A percentile compares a stretch with the other conserved stretches of the same genome.
These are phyloP conservation scores for Megalops atlanticus DNA, from an alignment of 2,113 vertebrate genomes.

Conservation along the genomic window DNA sequence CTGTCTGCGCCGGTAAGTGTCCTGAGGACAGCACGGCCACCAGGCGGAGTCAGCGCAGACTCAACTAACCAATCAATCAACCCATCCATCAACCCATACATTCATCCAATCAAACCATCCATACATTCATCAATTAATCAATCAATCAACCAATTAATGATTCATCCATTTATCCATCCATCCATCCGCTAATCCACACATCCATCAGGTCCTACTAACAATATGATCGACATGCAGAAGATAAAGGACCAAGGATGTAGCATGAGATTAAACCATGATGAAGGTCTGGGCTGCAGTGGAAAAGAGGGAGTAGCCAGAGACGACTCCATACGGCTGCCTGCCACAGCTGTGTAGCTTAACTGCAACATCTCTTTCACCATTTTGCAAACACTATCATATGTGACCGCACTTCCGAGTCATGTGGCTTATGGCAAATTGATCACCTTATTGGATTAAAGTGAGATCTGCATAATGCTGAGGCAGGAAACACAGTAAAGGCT, in stretches of 20 bases:
- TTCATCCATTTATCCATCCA: no score
- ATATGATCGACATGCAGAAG: neutral
- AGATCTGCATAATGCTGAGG: neutral
- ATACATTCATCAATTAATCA: no score
- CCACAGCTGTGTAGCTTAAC: no score
- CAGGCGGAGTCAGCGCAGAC: neutral
- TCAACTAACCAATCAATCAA: neutral
- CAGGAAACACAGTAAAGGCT: neutral
- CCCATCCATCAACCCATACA: neutral
- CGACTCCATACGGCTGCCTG: no score
- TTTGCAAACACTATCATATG: neutral
- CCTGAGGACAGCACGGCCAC: slow-evolving; percentile 62
- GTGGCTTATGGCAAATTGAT: neutral
- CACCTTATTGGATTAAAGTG: slow-evolving; percentile 29
- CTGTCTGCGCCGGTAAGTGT: slow-evolving; percentile 90
- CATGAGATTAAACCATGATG: no score
- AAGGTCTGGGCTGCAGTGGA: no score
- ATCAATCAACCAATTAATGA: no score
- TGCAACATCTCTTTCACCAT: neutral
- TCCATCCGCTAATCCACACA: no score
- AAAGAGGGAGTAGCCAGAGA: no score
- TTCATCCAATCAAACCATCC: neutral
- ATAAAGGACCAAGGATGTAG: no score
- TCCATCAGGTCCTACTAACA: neutral
- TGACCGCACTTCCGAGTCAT: neutral